phyloP scores from a whole-genome alignment of 1,140 invertebrate species.

The Apocrypta bakeri region DNA sequence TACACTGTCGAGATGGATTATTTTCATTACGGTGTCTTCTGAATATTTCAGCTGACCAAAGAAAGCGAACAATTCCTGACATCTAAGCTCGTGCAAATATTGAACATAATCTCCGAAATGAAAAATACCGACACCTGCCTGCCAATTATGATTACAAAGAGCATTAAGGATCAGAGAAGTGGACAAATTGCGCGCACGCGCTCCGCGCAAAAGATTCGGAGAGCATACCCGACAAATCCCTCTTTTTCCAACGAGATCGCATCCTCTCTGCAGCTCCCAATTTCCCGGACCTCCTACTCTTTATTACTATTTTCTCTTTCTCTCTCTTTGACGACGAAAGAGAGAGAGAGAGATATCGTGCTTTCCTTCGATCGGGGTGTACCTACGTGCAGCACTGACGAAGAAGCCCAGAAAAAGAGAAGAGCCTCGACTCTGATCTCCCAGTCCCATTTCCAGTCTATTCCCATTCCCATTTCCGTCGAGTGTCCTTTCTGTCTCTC shows the following conservation, averaged over 20 bases:
- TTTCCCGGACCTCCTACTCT: background rate
- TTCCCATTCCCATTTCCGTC: constrained; percentile 23
- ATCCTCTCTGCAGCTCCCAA: background rate
- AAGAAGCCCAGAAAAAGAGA: background rate
- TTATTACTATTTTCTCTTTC: constrained; percentile 18
- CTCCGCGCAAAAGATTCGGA: too few relatives aligned
- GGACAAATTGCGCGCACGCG: constrained; percentile 56
- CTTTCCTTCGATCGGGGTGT: too few relatives aligned
- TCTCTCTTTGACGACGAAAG: too few relatives aligned
- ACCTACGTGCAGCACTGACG: too few relatives aligned
- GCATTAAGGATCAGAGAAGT: constrained; percentile 18
- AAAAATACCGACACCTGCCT: too few relatives aligned
- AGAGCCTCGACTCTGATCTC: background rate
- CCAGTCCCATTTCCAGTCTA: constrained; percentile 18
- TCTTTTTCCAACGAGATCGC: background rate
- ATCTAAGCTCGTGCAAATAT: background rate
- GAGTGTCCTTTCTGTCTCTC: constrained; percentile 52
- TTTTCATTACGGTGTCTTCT: too few relatives aligned
- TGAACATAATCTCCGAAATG: background rate
- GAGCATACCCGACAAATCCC: background rate
- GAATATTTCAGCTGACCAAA: too few relatives aligned
- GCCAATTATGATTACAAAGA: constrained; percentile 36
- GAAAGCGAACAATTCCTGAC: background rate
- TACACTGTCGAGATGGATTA: too few relatives aligned
- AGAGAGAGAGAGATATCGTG: too few relatives aligned